These are phyloP conservation scores for Rhagonycha fulva DNA, from an alignment of 2,888 invertebrate species.

Conservation along the genomic window DNA sequence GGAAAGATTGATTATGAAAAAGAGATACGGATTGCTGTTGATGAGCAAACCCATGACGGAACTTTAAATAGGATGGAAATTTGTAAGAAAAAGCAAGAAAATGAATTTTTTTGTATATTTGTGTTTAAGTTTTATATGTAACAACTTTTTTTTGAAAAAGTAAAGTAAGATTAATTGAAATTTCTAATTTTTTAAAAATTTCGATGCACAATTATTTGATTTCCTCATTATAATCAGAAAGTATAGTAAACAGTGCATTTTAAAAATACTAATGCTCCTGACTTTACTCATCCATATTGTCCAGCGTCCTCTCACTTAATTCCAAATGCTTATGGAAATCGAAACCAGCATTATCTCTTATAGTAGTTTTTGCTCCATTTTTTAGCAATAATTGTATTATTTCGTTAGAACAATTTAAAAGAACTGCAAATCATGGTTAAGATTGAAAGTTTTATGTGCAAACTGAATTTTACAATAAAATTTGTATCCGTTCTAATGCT, in stretches of 20 bases:
- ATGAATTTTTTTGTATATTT: not conserved
- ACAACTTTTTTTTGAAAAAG: not conserved
- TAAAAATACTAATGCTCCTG: not conserved
- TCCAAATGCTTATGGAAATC: constrained; percentile 41
- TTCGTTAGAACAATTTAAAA: constrained; percentile 54
- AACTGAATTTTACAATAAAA: too few species aligned
- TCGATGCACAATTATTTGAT: too few species aligned
- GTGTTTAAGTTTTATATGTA: not conserved
- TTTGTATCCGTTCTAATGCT: too few species aligned
- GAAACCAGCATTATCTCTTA: constrained; percentile 43
- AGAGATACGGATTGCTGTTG: constrained; percentile 83
- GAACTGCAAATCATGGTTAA: constrained; percentile 49
- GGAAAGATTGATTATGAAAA: constrained; percentile 86
- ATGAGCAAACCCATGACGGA: constrained; percentile 81
- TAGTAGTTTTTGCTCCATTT: constrained; percentile 54
- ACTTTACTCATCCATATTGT: not conserved
- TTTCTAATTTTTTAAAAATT: too few species aligned
- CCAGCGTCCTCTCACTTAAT: constrained; percentile 5
- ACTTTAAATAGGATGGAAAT: constrained; percentile 54
- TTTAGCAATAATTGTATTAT: constrained; percentile 55
- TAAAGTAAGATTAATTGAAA: too few species aligned
- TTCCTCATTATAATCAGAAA: too few species aligned
- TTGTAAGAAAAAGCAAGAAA: not conserved
- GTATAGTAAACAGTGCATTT: too few species aligned
- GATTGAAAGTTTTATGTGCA: not conserved